A percentile compares a stretch with the other conserved stretches of the same genome.
Evolutionary conservation across 1,140 invertebrate species (phyloP).

Genomic region (Dreissena polymorpha): DNA sequence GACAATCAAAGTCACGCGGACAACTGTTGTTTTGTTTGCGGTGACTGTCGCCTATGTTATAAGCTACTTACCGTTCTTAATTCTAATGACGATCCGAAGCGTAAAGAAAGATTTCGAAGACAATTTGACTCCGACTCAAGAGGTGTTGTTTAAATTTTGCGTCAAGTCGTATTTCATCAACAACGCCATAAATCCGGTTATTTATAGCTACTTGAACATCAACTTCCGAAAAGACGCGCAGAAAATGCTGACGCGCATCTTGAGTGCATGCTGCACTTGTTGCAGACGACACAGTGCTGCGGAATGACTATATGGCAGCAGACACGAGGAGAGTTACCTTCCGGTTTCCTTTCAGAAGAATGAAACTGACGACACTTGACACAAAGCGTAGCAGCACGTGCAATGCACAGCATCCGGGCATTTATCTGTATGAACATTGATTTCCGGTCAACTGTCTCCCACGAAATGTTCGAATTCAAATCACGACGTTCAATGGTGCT

Average conservation of each 20-base stretch:
- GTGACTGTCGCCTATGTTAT: conserved; percentile 70
- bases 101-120: conserved; percentile 68
- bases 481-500: too few relatives aligned
- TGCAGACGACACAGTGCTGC: conserved; percentile 42
- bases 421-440: too few relatives aligned
- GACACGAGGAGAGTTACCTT: neutral
- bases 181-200: conserved; percentile 71
- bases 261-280: conserved; percentile 50
- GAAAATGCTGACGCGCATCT: conserved; percentile 56
- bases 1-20: conserved; percentile 65
- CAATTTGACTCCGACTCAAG: conserved; percentile 60
- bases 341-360: neutral
- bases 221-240: conserved; percentile 65
- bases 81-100: conserved; percentile 65
- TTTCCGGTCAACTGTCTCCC: too few relatives aligned
- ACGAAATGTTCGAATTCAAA: too few relatives aligned
- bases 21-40: conserved; percentile 67
- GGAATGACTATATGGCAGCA: conserved; percentile 31
- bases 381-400: too few relatives aligned
- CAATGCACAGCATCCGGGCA: too few relatives aligned
- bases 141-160: conserved; percentile 72
- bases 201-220: conserved; percentile 71
- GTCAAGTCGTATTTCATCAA: conserved; percentile 74
- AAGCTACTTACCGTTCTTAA: conserved; percentile 68
- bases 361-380: neutral